Base-by-base conservation (phyloP, 37 sponge, comb jelly and placozoan species). In the Halichondria panicea region DNA sequence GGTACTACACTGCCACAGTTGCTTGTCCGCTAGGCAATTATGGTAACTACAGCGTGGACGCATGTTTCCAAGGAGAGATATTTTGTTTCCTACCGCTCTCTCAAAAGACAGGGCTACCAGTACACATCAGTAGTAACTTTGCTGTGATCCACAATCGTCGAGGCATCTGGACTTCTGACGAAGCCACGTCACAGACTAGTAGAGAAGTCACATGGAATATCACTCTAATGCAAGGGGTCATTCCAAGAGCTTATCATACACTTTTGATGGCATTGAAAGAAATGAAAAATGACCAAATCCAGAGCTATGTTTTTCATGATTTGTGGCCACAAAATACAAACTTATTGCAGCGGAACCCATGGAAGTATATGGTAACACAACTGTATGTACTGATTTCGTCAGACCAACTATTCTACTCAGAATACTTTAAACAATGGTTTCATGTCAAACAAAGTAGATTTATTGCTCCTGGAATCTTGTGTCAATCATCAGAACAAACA, bases 71-170 rank as follows among this genome's bases (percentile, higher is more conserved):
- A n/a, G n/a, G n/a, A n/a, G n/a, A n/a, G n/a, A n/a, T n/a, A n/a
- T n/a, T n/a, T n/a, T n/a, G n/a, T n/a, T n/a, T n/a, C n/a, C n/a
- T n/a, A n/a, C n/a, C n/a, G n/a, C n/a, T n/a, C n/a, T n/a, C n/a
- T n/a, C n/a, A n/a, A n/a, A n/a, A n/a, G n/a, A n/a, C n/a, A n/a
- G n/a, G n/a, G n/a, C n/a, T n/a, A n/a, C 86, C 86, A 4, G 79
- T 79, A 22, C 86, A 85, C 62, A 66, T 85, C 24, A 85, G 71
- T 52, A 67, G 63, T 32, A 73, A 70, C 57, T 79, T 85, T 85
- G 72, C 80, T 40, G 86, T 85, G 31, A 61, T 45, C n/a, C 67
- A 39, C 42, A 79, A 85, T 56, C 71, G 86, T 13, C 70, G 73
- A 59, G 85, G 72, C n/a, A 56, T 80, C 18, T 80, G 81, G 81